phyloP scores from a whole-genome alignment of 2,888 invertebrate species.

The Sesia apiformis region DNA sequence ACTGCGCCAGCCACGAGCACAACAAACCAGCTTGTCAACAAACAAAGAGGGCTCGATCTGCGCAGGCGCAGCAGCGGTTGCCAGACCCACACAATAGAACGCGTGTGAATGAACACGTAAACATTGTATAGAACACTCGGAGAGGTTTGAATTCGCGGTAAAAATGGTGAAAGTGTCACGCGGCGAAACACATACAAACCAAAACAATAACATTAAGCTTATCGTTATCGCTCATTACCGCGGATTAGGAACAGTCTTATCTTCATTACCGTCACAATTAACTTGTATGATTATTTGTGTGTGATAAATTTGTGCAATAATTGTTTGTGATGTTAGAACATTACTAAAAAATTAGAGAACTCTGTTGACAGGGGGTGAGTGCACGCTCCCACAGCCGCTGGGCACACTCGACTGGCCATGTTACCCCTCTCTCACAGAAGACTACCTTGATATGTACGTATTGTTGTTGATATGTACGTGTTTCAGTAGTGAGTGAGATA shows the following conservation, averaged over 20 bases:
- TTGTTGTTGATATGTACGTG: too few relatives aligned
- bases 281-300: neutral
- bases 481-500: too few relatives aligned
- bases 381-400: too few relatives aligned
- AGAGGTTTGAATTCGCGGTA: neutral
- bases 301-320: neutral
- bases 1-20: constrained; percentile 1
- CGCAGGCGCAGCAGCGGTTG: constrained; percentile 47
- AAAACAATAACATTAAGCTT: constrained; percentile 20
- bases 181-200: constrained; percentile 7
- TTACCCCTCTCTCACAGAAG: too few relatives aligned
- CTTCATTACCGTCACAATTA: neutral
- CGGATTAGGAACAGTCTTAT: neutral
- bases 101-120: constrained; percentile 65
- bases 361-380: too few relatives aligned
- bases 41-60: constrained; percentile 64
- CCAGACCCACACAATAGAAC: constrained; percentile 40
- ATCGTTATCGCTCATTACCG: constrained; percentile 2
- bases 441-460: too few relatives aligned
- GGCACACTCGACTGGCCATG: too few relatives aligned
- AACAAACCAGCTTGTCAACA: constrained; percentile 56
- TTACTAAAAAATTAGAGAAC: too few relatives aligned
- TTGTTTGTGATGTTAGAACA: too few relatives aligned
- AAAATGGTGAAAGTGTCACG: constrained; percentile 13
- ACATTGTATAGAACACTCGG: constrained; percentile 22